Base-by-base conservation (phyloP, 2,888 invertebrate species). In the Halictus quadricinctus region DNA sequence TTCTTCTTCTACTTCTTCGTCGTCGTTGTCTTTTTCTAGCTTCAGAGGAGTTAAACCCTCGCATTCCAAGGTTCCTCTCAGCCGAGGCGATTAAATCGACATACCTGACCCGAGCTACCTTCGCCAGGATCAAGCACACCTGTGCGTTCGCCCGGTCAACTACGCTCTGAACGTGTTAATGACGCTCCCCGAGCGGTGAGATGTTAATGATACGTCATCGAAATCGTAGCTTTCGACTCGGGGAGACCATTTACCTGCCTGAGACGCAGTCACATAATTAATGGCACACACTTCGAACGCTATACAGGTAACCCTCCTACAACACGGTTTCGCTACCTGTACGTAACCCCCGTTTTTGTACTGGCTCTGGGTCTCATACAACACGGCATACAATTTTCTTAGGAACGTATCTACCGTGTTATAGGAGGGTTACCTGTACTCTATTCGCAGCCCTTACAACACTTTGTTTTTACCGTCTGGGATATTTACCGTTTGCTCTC, bases 1-100 rank as follows among this genome's bases (percentile, higher is more conserved):
- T 70, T 41, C 64, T 50, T 73, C 48, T 50, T 29, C 36, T 8
- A 29, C n/a, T 36, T 13, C 60, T 25, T 8, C n/a, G 8, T 8
- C 29, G 41, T 43, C 70, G 13, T 13, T 2, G n/a, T 13, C 70
- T 8, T 69, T 46, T 43, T 80, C 77, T 66, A 73, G 18, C 69
- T 10, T 72, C 78, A 72, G 74, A 73, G 80, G 72, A 29, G 0
- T 29, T 29, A 73, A 90, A 88, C 72, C 80, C 75, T 79, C 81
- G 78, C 90, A 90, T 89, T 89, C 90, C 86, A 81, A 76, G 41
- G 72, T 78, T 80, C 83, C 79, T 69, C 79, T 69, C 41, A 58
- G 21, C 75, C 29, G 46, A 12, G 54, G 64, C 74, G 89, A 89
- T 88, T 85, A 84, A 85, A 85, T 76, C 84, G 72, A 80, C 84